phyloP scores from a whole-genome alignment of 2,797 vertebrate species.

The Neomorphus geoffroyi region DNA sequence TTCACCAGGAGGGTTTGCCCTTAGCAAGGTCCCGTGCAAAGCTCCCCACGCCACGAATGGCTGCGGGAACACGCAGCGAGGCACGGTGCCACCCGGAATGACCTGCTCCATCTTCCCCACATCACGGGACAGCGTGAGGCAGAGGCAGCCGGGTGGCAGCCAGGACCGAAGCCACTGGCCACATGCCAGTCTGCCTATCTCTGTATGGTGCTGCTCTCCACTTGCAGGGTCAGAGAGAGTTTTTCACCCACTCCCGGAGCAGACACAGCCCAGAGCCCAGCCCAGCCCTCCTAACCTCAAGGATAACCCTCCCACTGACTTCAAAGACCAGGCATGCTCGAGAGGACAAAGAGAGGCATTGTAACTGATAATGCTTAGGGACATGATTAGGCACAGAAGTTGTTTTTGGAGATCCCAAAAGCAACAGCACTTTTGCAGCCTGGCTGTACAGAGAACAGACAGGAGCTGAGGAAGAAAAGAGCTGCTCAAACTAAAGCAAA shows the following conservation, averaged over 20 bases:
- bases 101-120: background rate
- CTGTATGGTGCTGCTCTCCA: background rate
- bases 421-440: background rate
- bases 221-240: background rate
- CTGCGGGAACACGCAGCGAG: rapidly evolving
- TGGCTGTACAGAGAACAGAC: rapidly evolving
- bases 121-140: background rate
- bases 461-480: background rate
- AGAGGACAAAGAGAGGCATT: background rate
- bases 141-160: background rate
- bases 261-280: background rate
- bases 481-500: background rate
- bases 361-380: background rate
- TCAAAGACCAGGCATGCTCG: background rate
- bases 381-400: background rate
- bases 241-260: background rate
- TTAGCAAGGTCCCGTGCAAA: background rate
- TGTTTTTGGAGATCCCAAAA: background rate
- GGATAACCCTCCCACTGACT: background rate
- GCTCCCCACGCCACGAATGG: background rate
- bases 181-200: background rate
- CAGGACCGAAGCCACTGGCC: background rate
- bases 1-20: background rate
- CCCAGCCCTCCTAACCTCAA: background rate
- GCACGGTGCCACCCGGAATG: background rate